phyloP scores from a whole-genome alignment of 2,888 invertebrate genomes.

The Acanthosepion esculentum region DNA sequence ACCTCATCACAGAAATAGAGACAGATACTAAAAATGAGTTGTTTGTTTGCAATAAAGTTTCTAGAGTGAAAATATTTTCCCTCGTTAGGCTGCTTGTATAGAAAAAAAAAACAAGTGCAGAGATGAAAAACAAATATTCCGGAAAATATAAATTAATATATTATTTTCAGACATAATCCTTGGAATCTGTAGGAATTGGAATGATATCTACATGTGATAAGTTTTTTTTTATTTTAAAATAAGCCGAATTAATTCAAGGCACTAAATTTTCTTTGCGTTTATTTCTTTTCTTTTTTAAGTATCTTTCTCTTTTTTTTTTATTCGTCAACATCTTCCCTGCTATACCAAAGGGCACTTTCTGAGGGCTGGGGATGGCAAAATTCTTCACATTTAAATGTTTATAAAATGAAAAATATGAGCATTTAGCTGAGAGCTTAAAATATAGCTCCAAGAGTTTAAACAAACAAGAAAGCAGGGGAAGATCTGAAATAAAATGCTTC shows the following conservation, averaged over 20 bases:
- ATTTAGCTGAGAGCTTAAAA: not conserved
- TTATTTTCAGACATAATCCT: conserved; percentile 18
- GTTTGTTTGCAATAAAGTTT: not conserved
- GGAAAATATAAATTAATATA: not conserved
- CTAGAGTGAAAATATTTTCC: not conserved
- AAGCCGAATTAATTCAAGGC: not conserved
- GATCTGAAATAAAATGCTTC: not conserved
- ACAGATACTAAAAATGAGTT: too few species aligned
- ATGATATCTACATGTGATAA: not conserved
- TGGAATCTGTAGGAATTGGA: not conserved
- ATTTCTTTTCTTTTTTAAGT: not conserved
- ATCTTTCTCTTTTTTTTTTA: conserved; percentile 9
- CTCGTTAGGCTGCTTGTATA: not conserved
- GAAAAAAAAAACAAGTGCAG: not conserved
- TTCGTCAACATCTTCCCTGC: conserved; percentile 14
- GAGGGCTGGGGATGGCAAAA: not conserved
- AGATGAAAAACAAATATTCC: not conserved
- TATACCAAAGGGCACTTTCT: not conserved
- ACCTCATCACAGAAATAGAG: too few species aligned
- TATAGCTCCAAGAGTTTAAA: not conserved
- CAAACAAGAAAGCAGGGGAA: not conserved
- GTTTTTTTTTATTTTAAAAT: not conserved
- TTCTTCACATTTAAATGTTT: not conserved
- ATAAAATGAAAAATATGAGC: not conserved
- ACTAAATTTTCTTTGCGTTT: conserved; percentile 13